Percentiles rank a stretch among this genome's conserved stretches.
Conservation (phyloP, 1,140 invertebrate genomes). For the Platyura marginata region DNA sequence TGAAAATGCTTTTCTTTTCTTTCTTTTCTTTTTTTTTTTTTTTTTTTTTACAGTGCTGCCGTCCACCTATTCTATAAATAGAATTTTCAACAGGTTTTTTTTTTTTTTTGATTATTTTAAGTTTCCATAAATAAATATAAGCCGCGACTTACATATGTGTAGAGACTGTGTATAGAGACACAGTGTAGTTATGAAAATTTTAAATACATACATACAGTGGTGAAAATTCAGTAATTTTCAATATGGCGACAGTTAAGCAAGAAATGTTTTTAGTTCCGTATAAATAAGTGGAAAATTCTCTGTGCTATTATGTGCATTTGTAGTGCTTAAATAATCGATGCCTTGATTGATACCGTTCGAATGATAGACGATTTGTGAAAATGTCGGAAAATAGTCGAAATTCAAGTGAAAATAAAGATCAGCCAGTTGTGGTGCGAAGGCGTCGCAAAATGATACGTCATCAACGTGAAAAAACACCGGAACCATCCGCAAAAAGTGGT, state of each 20-base stretch:
- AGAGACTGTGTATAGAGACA: not conserved
- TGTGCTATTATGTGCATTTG: too few species aligned
- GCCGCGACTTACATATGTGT: not conserved
- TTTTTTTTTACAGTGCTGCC: too few species aligned
- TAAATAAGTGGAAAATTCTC: too few species aligned
- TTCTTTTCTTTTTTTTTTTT: too few species aligned
- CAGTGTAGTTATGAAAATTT: not conserved
- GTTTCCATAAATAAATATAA: not conserved
- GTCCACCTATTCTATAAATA: too few species aligned
- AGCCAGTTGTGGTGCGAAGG: constrained; percentile 8
- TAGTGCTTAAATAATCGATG: not conserved
- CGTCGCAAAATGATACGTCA: constrained; percentile 12
- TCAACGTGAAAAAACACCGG: constrained; percentile 36
- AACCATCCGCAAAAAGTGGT: constrained; percentile 7
- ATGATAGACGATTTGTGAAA: not conserved
- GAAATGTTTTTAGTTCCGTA: not conserved
- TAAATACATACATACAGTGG: not conserved
- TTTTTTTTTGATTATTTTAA: not conserved
- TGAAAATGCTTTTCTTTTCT: too few species aligned
- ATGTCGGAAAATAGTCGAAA: not conserved
- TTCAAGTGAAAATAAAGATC: not conserved
- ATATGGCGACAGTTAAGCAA: not conserved
- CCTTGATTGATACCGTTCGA: not conserved
- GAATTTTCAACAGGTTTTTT: not conserved
- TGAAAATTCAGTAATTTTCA: not conserved